Conservation (phyloP, 2,888 invertebrate species). For the Metopia argyrocephala region DNA sequence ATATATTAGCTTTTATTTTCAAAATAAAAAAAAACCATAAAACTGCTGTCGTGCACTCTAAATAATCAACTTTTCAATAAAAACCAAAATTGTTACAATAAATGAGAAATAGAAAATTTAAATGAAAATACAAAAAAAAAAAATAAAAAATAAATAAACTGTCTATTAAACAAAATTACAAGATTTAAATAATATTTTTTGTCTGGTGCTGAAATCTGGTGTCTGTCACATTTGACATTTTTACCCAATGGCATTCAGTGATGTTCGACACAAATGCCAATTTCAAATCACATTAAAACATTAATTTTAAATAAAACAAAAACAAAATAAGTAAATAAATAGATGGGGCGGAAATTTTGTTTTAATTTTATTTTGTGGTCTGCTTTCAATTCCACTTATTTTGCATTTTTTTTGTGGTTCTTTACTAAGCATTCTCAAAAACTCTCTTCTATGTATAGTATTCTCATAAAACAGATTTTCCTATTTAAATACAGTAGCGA, state of each 20-base stretch:
- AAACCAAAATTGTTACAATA: not conserved
- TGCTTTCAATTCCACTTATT: not conserved
- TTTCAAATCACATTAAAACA: conserved; percentile 39
- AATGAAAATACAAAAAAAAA: not conserved
- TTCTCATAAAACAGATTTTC: no score
- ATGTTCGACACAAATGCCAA: conserved; percentile 27
- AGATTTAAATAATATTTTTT: conserved; percentile 13
- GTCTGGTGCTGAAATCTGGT: conserved; percentile 36
- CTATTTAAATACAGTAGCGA: no score
- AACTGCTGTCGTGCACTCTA: no score
- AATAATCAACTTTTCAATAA: not conserved
- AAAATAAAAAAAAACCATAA: no score
- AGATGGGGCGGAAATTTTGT: conserved; percentile 37
- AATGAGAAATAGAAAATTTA: not conserved
- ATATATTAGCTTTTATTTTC: no score
- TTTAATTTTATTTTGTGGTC: conserved; percentile 27
- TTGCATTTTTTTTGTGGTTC: not conserved
- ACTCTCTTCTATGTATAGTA: no score
- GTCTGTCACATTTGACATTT: conserved; percentile 55
- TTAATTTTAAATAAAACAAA: conserved; percentile 44
- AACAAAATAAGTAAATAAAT: conserved; percentile 2
- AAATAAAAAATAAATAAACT: not conserved
- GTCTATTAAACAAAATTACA: not conserved
- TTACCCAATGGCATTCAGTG: conserved; percentile 35
- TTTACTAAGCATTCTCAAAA: not conserved